Conservation (phyloP, 2,113 vertebrate species). For the Rhadina sibilatrix region DNA sequence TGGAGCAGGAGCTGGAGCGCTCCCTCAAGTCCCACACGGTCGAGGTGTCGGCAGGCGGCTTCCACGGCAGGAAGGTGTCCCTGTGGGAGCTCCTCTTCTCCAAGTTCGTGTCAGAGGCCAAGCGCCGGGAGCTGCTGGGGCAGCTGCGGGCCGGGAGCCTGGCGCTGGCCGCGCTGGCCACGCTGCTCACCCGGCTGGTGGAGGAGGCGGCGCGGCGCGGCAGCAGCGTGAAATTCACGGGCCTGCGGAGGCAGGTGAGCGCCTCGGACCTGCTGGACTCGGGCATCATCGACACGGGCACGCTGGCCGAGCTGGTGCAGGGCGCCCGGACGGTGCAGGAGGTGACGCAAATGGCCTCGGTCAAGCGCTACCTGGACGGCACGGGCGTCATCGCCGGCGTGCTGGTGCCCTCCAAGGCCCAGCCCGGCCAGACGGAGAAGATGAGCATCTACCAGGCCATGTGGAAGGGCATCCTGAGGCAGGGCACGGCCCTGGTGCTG, state of each 20-base stretch:
- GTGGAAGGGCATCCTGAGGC: constrained; percentile 56
- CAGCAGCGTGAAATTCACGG: background rate
- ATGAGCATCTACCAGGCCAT: constrained; percentile 77
- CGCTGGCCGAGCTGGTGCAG: background rate
- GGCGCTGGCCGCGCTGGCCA: background rate
- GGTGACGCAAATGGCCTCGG: background rate
- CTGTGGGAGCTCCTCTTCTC: constrained; percentile 80
- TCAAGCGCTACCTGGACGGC: background rate
- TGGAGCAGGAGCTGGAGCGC: background rate
- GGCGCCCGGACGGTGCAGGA: background rate
- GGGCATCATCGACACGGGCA: background rate
- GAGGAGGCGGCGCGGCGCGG: background rate
- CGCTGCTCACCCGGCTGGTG: background rate
- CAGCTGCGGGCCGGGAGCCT: background rate
- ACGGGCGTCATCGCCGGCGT: constrained; percentile 20
- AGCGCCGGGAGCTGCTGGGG: constrained; percentile 70
- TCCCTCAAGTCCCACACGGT: constrained; percentile 50
- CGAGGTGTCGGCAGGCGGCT: constrained; percentile 52
- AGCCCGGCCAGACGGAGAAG: constrained; percentile 5
- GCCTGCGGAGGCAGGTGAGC: background rate
- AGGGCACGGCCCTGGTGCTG: constrained; percentile 69
- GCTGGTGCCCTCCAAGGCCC: constrained; percentile 13
- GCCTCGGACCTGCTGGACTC: background rate
- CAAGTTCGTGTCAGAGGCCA: constrained; percentile 70
- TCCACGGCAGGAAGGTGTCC: constrained; percentile 64